These are phyloP conservation scores for Megaceryle alcyon DNA, from an alignment of 2,797 vertebrate species.

Conservation along the genomic window DNA sequence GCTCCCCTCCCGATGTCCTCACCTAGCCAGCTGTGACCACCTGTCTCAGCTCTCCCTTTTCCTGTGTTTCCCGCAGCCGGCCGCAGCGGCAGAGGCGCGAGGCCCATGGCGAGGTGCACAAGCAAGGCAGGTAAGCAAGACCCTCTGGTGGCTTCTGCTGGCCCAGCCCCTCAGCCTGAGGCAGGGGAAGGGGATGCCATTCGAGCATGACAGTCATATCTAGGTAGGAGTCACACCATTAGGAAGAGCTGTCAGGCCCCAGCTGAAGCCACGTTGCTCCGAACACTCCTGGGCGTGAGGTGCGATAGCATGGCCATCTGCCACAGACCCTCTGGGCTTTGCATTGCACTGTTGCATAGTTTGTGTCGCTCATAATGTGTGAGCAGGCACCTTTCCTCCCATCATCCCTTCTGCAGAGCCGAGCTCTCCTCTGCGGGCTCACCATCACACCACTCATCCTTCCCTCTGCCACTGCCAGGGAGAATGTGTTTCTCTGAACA, in stretches of 20 bases:
- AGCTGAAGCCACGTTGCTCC: accelerated
- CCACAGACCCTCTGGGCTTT: neutral
- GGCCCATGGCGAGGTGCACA: conserved; percentile 58
- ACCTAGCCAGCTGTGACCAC: accelerated
- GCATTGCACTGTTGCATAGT: accelerated
- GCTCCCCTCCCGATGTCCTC: neutral
- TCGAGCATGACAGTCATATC: accelerated
- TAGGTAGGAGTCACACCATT: accelerated
- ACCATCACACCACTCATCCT: accelerated
- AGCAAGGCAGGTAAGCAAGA: conserved; percentile 73
- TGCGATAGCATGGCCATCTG: accelerated
- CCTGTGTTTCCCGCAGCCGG: conserved; percentile 18
- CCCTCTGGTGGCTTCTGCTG: neutral
- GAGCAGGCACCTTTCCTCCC: accelerated
- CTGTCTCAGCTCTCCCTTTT: neutral
- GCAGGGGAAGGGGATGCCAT: neutral
- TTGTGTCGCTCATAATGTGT: accelerated
- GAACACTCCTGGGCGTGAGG: neutral
- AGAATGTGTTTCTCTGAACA: neutral
- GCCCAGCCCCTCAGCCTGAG: neutral
- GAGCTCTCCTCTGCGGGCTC: accelerated
- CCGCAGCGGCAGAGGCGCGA: conserved; percentile 75
- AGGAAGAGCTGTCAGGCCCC: accelerated
- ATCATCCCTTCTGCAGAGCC: neutral
- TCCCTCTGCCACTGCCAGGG: neutral